phyloP scores from a whole-genome alignment of 2,113 vertebrate species.

The Conger conger region DNA sequence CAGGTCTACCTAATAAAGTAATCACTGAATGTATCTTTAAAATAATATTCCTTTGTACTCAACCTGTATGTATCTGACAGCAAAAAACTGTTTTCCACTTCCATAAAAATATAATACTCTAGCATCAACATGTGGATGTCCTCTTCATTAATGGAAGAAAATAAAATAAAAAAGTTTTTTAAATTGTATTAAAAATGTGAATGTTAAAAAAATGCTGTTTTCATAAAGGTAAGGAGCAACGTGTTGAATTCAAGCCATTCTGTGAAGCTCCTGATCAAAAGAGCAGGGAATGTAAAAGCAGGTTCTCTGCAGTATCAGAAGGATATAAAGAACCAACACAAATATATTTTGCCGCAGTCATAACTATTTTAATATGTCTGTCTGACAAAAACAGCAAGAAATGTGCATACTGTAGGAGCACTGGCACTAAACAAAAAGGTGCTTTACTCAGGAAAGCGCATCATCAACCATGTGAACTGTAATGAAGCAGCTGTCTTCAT shows the following conservation, averaged over 20 bases:
- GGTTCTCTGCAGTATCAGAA: not conserved
- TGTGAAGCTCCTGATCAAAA: not conserved
- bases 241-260: not conserved
- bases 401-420: conserved; percentile 18
- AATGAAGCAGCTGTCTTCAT: not conserved
- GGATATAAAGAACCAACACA: not conserved
- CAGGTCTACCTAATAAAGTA: too few relatives aligned
- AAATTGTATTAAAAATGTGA: too few relatives aligned
- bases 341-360: not conserved
- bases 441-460: not conserved
- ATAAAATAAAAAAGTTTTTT: too few relatives aligned
- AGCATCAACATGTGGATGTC: too few relatives aligned
- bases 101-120: too few relatives aligned
- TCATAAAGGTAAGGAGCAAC: not conserved
- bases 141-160: too few relatives aligned
- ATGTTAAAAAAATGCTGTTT: too few relatives aligned
- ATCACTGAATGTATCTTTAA: too few relatives aligned
- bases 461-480: not conserved
- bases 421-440: not conserved
- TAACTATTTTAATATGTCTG: not conserved
- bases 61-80: too few relatives aligned
- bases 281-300: not conserved
- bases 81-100: not conserved
- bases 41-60: too few relatives aligned
- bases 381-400: too few relatives aligned